Percentiles rank a stretch among this genome's conserved stretches.
Conservation (phyloP, 2,797 vertebrate species). For the Chloroceryle inda region DNA sequence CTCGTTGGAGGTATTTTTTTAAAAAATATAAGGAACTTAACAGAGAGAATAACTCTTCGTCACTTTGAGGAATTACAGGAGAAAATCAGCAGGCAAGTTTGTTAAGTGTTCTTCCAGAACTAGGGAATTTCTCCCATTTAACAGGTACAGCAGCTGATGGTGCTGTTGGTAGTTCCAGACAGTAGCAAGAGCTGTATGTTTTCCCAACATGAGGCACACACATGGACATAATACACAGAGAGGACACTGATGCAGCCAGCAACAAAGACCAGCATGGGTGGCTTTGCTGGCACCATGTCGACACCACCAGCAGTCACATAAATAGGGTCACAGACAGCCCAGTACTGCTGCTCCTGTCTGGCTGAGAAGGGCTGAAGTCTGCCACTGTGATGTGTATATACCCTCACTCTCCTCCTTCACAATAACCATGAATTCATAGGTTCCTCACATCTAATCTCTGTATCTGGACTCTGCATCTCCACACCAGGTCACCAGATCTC, state of each 20-base stretch:
- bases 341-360: not conserved
- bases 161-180: not conserved
- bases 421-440: not conserved
- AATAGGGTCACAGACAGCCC: fast-evolving
- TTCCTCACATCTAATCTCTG: not conserved
- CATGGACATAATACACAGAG: not conserved
- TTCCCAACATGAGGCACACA: fast-evolving
- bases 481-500: not conserved
- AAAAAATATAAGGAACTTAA: not conserved
- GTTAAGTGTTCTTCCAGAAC: not conserved
- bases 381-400: fast-evolving
- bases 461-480: fast-evolving
- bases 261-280: not conserved
- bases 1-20: not conserved
- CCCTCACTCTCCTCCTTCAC: not conserved
- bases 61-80: not conserved
- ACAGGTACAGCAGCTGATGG: not conserved
- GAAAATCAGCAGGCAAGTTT: not conserved
- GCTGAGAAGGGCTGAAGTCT: not conserved
- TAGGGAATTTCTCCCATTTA: fast-evolving
- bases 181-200: not conserved
- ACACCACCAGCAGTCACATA: not conserved
- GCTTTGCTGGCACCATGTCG: fast-evolving
- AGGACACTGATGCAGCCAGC: not conserved
- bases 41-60: not conserved